phyloP scores from a whole-genome alignment of 2,888 invertebrate species.

The Odontocerum albicorne region DNA sequence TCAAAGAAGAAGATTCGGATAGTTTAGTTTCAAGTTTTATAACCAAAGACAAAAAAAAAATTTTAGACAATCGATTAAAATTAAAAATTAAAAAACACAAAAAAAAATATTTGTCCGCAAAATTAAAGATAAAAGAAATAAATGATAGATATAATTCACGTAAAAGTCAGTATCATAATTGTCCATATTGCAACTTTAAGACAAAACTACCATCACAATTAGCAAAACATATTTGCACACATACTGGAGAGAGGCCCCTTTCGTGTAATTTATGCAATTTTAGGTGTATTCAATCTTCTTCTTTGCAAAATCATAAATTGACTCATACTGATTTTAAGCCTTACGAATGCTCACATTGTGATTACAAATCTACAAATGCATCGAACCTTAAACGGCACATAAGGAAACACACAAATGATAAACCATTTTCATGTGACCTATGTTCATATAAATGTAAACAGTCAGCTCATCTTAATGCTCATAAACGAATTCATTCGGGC shows the following conservation, averaged over 20 bases:
- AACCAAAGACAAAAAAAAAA: conserved; percentile 7
- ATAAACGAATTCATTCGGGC: conserved; percentile 22
- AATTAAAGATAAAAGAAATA: conserved; percentile 10
- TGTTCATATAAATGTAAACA: conserved; percentile 26
- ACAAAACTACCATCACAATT: conserved; percentile 21
- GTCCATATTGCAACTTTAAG: conserved; percentile 23
- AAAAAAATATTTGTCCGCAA: neutral
- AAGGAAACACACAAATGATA: conserved; percentile 25
- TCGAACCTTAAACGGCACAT: conserved; percentile 28
- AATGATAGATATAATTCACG: neutral
- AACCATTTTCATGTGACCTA: conserved; percentile 26
- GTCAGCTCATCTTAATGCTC: conserved; percentile 25
- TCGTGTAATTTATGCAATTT: conserved; percentile 27
- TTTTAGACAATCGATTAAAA: too few species aligned
- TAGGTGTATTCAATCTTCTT: conserved; percentile 24
- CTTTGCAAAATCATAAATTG: conserved; percentile 22
- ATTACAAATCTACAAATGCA: conserved; percentile 30
- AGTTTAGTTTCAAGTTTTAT: conserved; percentile 3
- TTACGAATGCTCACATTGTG: conserved; percentile 26
- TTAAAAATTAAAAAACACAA: neutral
- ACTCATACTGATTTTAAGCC: conserved; percentile 27
- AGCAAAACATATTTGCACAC: conserved; percentile 20
- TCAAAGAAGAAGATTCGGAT: conserved; percentile 22
- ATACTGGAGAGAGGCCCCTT: conserved; percentile 30
- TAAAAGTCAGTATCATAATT: neutral